phyloP scores from a whole-genome alignment of 1,140 invertebrate genomes.

The Batillaria attramentaria region DNA sequence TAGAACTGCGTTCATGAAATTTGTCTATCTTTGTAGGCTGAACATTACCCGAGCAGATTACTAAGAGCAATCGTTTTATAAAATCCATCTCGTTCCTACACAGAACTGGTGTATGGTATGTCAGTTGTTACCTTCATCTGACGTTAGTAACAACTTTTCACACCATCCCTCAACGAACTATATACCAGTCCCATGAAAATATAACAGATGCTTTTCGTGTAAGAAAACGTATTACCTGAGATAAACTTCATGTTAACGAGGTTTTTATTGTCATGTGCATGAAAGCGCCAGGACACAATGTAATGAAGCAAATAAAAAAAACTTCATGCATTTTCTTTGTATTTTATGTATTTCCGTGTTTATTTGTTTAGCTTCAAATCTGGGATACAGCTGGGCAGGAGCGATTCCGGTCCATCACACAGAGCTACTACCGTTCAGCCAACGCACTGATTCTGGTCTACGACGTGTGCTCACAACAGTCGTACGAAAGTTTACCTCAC shows the following conservation, averaged over 20 bases:
- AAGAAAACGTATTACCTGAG: no score
- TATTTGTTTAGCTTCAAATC: conserved; percentile 75
- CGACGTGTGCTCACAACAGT: conserved; percentile 97
- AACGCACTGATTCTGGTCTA: conserved; percentile 98
- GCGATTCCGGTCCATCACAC: conserved; percentile 96
- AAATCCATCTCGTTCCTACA: no score
- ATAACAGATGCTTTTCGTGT: no score
- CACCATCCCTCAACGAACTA: background rate
- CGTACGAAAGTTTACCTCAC: conserved; percentile 95
- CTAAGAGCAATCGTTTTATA: no score
- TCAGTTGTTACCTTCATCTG: no score
- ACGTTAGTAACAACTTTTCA: no score
- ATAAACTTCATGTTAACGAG: no score
- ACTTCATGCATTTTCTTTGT: conserved; percentile 10
- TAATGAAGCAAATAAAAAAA: background rate
- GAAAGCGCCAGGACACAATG: background rate
- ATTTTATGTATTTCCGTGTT: background rate
- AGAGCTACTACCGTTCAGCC: conserved; percentile 97
- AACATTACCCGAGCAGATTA: no score
- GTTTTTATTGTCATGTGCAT: background rate
- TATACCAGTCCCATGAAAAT: no score
- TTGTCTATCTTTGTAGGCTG: no score
- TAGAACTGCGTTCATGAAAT: no score
- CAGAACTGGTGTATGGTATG: no score
- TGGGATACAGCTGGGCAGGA: conserved; percentile 99